Evolutionary conservation across 2,797 vertebrate genomes (phyloP), one percentile per base, ranked within the genome.

Genomic region (Melanotaenia boesemani): DNA sequence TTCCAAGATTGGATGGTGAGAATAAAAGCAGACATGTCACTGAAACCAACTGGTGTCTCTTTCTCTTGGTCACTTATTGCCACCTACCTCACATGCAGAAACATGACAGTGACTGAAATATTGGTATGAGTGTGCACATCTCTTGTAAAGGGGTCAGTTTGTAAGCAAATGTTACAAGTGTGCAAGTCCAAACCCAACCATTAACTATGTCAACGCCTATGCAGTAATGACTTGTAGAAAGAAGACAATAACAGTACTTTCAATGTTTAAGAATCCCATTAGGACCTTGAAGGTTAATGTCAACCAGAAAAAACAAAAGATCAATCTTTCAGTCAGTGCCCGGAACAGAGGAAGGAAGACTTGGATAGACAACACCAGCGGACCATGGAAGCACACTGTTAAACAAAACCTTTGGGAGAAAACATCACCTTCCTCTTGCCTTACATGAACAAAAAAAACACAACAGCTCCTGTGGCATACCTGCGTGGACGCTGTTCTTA

Each of bases 301-400:
- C 68, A 73, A 62, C 68, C 75, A 90, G 87, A 86, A 79, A 85
- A 90, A 91, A 91, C 86, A 90, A 83, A 79, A 62, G 75, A 82
- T 87, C 71, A 68, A 77, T 88, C 80, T 88, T 86, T 84, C 76
- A 86, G 89, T 84, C 74, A 77, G 68, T 8, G 30, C 78, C 72
- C n/a, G 18, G 52, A 66, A 58, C 69, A 82, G 62, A 76, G 84
- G 74, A 84, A 74, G 68, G 70, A 78, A 66, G 59, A 56, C 60
- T 24, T 60, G 2, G 4, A 54, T 2, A 75, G 72, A 86, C 77
- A 81, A 83, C 75, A 86, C 82, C 56, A 63, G 54, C 62, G 36
- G 2, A 6, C 41, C 15, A 52, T 55, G 44, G 63, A 70, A 62
- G 63, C 63, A 24, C 24, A 60, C 22, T 46, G 39, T 64, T 63